Evolutionary conservation across 2,888 invertebrate species (phyloP), one percentile per base, ranked within the genome.

Genomic region (Spisula solida): DNA sequence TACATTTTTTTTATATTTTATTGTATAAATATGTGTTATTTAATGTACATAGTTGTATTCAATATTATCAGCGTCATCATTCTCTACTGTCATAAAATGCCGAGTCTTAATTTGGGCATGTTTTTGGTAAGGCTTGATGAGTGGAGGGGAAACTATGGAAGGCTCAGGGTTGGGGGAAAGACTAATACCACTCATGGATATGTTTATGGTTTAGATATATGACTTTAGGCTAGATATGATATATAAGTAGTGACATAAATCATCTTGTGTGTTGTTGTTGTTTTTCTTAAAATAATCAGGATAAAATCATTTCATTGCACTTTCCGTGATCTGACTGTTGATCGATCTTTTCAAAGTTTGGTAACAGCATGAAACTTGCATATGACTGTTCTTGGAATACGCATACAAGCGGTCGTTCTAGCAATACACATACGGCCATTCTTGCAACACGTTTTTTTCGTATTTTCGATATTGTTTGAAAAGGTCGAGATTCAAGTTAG

Each of bases 211-310:
- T 75, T 75, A 31, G 75, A 75, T 18, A 31, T 70, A 20, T 75
- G 75, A 75, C 29, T 34, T 16, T 75, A 75, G 75, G 34, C 34
- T 75, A 75, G 29, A 34, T 75, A 75, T 34, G 75, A 75, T 75
- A 20, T 75, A 75, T 75, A 29, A 75, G 34, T 75, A 75, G 75
- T 75, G 75, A 75, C 75, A 34, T 75, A 31, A 31, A 75, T 75
- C 75, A 79, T n/a, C 56, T 55, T 79, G 55, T 85, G 85, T 79
- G 78, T 85, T 34, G 14, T 47, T 41, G 41, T 41, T 83, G 20
- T 83, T 83, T 75, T 31, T 83, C 31, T 16, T n/a, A 31, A 34
- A 75, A 75, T 83, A 83, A 83, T 83, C 83, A 83, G 83, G 83
- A 83, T 75, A 25, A 82, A 41, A 25, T 70, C 83, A 75, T 83